These are phyloP conservation scores for Papilio helenus DNA, from an alignment of 1,140 invertebrate genomes.

Conservation along the genomic window DNA sequence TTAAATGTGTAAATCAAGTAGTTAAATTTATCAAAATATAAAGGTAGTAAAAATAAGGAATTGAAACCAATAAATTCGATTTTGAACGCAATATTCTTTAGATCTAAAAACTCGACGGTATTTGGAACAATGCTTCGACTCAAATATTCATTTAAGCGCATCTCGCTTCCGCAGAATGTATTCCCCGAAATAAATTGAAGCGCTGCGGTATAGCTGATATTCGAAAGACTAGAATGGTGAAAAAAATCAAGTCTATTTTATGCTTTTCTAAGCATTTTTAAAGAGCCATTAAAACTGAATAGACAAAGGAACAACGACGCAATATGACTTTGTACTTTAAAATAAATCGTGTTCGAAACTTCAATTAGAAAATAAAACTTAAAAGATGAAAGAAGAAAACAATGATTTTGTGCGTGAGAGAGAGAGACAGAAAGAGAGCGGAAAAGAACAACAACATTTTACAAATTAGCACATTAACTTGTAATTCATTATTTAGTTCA, in stretches of 20 bases:
- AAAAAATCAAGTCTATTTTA: neutral
- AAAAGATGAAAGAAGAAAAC: too few species aligned
- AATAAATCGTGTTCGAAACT: neutral
- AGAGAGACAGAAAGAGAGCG: too few species aligned
- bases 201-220: constrained; percentile 5
- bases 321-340: neutral
- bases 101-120: neutral
- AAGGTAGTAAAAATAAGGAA: too few species aligned
- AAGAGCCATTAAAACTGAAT: neutral
- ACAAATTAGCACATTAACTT: too few species aligned
- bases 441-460: too few species aligned
- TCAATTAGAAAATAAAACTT: too few species aligned
- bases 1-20: too few species aligned
- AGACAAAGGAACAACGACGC: neutral
- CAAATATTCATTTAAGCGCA: constrained; percentile 27
- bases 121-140: neutral
- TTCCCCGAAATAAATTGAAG: constrained; percentile 24
- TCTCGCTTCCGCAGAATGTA: constrained; percentile 10
- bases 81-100: neutral
- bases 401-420: too few species aligned
- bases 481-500: too few species aligned
- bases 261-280: neutral
- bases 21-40: too few species aligned
- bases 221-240: neutral
- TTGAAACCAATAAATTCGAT: neutral